Base-by-base conservation (phyloP, 2,888 invertebrate species). In the Gasteruption jaculator region DNA sequence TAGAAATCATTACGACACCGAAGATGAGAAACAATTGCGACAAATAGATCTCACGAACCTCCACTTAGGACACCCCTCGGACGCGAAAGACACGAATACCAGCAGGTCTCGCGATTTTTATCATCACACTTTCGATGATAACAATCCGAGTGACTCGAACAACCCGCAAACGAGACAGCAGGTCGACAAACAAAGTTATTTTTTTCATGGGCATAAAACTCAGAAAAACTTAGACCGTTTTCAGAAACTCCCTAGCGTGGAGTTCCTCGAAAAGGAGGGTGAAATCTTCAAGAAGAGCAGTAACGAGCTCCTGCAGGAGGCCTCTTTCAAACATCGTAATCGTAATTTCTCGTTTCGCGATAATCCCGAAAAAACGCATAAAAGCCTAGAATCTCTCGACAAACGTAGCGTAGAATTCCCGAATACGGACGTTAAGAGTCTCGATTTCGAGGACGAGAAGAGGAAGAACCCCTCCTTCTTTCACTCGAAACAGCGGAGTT, bases 181-280 rank as follows among this genome's bases (percentile, higher is more conserved):
- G 32, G 51, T 60, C 24, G 62, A 66, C 45, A 61, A 65, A 25
- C 63, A 61, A 56, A 61, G 60, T 46, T 64, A 63, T 63, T 63
- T 64, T 61, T 65, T 65, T 63, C 63, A 61, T 61, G 63, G 60
- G 58, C 61, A 64, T 59, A 63, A 63, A 61, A 56, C 59, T 58
- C 58, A 61, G 60, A 62, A 63, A 58, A 58, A 63, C 38, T 45
- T 61, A 60, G 60, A 61, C 51, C 53, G 52, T 38, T 49, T 53
- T 16, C 54, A 55, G 1, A 54, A 53, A 4, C 59, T 56, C 3
- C 54, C 53, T 0, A 60, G 57, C 34, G 52, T 62, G 5, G 60
- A 64, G 27, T 64, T 60, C 15, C 50, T 57, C 4, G 62, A 65
- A 38, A 53, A 56, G n/a, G 63, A 61, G 32, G 61, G 59, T 18